Base-by-base conservation (phyloP, 1,140 invertebrate genomes). In the Sitodiplosis mosellana region DNA sequence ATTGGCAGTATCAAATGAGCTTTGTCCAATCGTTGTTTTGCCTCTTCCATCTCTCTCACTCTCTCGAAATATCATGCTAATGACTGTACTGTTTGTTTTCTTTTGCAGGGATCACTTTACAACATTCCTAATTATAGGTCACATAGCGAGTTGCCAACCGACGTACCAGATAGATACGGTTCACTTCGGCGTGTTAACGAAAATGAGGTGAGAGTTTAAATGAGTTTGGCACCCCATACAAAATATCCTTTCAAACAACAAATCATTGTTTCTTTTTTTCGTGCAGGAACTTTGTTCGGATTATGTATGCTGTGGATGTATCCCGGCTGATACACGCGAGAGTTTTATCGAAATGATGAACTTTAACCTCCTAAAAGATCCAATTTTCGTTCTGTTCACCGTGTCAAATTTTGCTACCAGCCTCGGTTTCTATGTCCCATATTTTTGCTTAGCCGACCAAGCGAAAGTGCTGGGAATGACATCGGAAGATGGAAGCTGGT, bases 361-460 rank as follows among this genome's bases (percentile, higher is more conserved):
- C 58, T 69, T 93, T 43, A 76, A 76, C 10, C 67, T 97, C 19
- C 69, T 97, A 1, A 77, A 77, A 49, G 83, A 96, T 65, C 74
- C 78, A 3, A 71, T 94, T 51, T 97, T 96, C 61, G 70, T 97
- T 47, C 65, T 96, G 45, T 97, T 96, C 65, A 80, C 81, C 18
- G 48, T 90, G 27, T 95, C 90, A 20, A 97, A 98, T 66, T 93
- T 97, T 61, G 79, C 89, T 56, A 97, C 91, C 7, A 92, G 86
- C 59, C 85, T 98, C 54, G 93, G 93, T 33, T 98, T 94, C 70
- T 92, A 95, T 64, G 80, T 94, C 56, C 93, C 93, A 47, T 87
- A 93, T 68, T 72, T 95, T 52, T 88, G 84, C 64, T 73, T 87
- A 37, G 76, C 78, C 49, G 69, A 78, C 41, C 74, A 78, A 64